A percentile compares a stretch with the other conserved stretches of the same genome.
phyloP scores from a whole-genome alignment of 2,888 invertebrate genomes.

The Phoenoteleia sp. region DNA sequence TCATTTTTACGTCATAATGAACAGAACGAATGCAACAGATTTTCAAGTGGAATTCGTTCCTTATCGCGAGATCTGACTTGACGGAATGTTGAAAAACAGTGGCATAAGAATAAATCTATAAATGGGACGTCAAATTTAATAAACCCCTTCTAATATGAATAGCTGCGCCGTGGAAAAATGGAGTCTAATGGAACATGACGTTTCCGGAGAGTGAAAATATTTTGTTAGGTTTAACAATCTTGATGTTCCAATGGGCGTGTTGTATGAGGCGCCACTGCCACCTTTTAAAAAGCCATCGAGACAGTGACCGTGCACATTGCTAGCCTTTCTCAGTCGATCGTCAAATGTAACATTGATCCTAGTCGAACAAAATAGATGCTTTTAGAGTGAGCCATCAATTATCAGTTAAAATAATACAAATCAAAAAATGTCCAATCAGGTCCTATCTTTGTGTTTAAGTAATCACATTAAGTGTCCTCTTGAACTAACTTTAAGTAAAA shows the following conservation, averaged over 20 bases:
- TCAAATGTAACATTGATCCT: slow-evolving; percentile 55
- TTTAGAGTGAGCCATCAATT: slow-evolving; percentile 63
- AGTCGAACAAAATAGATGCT: slow-evolving; percentile 58
- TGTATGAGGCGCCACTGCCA: slow-evolving; percentile 68
- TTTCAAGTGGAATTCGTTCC: slow-evolving; percentile 50
- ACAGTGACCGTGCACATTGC: slow-evolving; percentile 69
- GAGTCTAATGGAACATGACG: slow-evolving; percentile 44
- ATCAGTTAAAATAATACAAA: slow-evolving; percentile 65
- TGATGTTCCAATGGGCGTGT: slow-evolving; percentile 54
- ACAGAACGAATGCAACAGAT: not conserved
- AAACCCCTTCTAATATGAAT: slow-evolving; percentile 10
- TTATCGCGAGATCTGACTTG: slow-evolving; percentile 72
- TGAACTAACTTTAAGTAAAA: not conserved
- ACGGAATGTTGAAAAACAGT: slow-evolving; percentile 74
- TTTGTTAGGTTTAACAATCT: slow-evolving; percentile 73
- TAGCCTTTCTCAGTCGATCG: slow-evolving; percentile 38
- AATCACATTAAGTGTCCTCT: slow-evolving; percentile 38
- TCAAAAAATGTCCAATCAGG: slow-evolving; percentile 20
- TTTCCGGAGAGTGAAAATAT: slow-evolving; percentile 74
- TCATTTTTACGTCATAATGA: slow-evolving; percentile 1
- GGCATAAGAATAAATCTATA: slow-evolving; percentile 40
- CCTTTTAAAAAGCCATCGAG: slow-evolving; percentile 71
- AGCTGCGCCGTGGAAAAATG: slow-evolving; percentile 31
- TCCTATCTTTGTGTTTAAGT: slow-evolving; percentile 27
- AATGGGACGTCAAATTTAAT: not conserved